Evolutionary conservation across 1,140 invertebrate species (phyloP), one percentile per base, ranked within the genome.

Genomic region (Phymorhynchus buccinoides): DNA sequence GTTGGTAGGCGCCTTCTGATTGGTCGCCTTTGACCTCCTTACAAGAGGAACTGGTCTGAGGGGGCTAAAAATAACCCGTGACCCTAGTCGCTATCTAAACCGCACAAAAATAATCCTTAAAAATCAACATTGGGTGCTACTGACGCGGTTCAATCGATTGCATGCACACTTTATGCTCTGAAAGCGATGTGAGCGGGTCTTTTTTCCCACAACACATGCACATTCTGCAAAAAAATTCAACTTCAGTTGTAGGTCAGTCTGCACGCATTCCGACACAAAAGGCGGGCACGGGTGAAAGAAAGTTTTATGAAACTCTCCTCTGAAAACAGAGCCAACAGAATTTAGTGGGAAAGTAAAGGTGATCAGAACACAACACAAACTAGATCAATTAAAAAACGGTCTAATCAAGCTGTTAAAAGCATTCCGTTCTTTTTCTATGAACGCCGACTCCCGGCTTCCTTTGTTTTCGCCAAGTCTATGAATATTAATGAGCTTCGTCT

Each of bases 401-500:
- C 56, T 27, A 27, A 62, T 62, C n/a, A 39, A 6, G 44, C 7
- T 42, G 27, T 6, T 3, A 14, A 83, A 32, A 83, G 37, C 6
- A 56, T 41, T 41, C 30, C 62, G 37, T 42, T 73, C 77, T 79
- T 79, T 44, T 35, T 35, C 18, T 32, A 22, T 56, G 18, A 14
- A 35, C 37, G 12, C 30, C 12, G n/a, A 14, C 22, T 48, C 42
- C 56, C 71, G 18, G 30, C 22, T 68, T 68, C 44, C 1, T 22
- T 86, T 35, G 42, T 42, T 22, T 41, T 39, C 37, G 7, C 77
- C 66, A 56, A 52, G 27, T 37, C 2, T 27, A 78, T 87, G 83
- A 86, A 87, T 87, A 87, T 86, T 87, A 44, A 62, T 62, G 56
- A 62, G 56, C 56, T 27, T 18, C 12, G 12, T 52, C 48, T 52